Evolutionary conservation across 2,888 invertebrate species (phyloP), one percentile per base, ranked within the genome.

Genomic region (Mythimna impura): DNA sequence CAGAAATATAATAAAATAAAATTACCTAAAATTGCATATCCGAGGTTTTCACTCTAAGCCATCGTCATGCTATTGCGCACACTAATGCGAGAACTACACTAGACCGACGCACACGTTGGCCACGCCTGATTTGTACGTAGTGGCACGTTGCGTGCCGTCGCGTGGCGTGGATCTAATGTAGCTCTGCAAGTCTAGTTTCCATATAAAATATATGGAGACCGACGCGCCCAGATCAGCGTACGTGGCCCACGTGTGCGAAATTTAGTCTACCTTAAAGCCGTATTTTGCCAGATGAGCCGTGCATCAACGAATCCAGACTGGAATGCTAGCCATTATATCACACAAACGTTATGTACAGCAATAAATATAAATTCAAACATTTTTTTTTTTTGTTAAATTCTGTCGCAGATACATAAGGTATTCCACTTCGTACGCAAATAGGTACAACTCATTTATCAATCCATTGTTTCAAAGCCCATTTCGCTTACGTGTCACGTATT

Each of bases 401-500:
- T 5, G 17, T 3, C 25, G 7, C 66, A 80, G 34, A 80, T 74
- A 66, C 62, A 50, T 10, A 66, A 52, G 40, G 60, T 67, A 80
- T 73, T 66, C 30, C 65, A 17, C 79, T 69, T 54, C 58, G 57
- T 20, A 71, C 71, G 57, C 71, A 76, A 84, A 84, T 68, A 47
- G 47, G 5, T 47, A 84, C 71, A 10, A 66, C 61, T 74, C 54
- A 78, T 85, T 80, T 77, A 77, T 80, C 76, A 83, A 86, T 67
- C 62, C 71, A 71, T 81, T 81, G 76, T 78, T 72, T 22, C 52
- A 62, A 70, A 76, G n/a, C 73, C 65, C 64, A 81, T 76, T 85
- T 77, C 74, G 71, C 65, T 73, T 64, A 75, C 79, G 54, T 82
- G 79, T 81, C 82, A 85, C 82, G 79, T 78, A 73, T 78, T 82